phyloP scores from a whole-genome alignment of 2,888 invertebrate species.

The Apeira syringaria region DNA sequence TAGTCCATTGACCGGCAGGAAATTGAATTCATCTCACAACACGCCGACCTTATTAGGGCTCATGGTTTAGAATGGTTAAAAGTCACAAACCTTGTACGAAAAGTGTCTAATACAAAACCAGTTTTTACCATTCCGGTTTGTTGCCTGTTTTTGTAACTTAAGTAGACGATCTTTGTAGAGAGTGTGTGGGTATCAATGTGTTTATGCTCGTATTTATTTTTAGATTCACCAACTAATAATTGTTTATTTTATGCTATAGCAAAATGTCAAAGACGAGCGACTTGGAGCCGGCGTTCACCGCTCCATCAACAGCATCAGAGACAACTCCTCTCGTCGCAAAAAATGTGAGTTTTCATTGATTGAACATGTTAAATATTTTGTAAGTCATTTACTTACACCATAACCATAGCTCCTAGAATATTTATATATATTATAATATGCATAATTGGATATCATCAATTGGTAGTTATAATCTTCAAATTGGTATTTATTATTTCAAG shows the following conservation, averaged over 20 bases:
- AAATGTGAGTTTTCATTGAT: slow-evolving; percentile 54
- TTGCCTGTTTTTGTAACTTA: slow-evolving; percentile 12
- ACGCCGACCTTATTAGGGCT: slow-evolving; percentile 27
- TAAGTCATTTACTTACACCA: too few species aligned
- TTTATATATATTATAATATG: too few species aligned
- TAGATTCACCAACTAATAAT: too few species aligned
- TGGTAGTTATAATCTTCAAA: too few species aligned
- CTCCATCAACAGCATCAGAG: slow-evolving; percentile 45
- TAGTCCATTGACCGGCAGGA: slow-evolving; percentile 45
- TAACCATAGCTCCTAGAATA: too few species aligned
- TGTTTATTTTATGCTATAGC: slow-evolving; percentile 32
- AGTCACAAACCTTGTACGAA: slow-evolving; percentile 17
- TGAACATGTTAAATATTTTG: too few species aligned
- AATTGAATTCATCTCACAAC: slow-evolving; percentile 35
- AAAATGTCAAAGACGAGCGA: slow-evolving; percentile 54
- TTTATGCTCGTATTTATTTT: not conserved
- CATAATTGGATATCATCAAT: too few species aligned
- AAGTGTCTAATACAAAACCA: slow-evolving; percentile 15
- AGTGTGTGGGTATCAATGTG: not conserved
- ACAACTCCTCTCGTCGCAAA: slow-evolving; percentile 61
- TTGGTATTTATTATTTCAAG: too few species aligned
- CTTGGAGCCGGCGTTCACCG: slow-evolving; percentile 34
- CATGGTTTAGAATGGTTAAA: slow-evolving; percentile 5
- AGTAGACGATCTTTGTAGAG: slow-evolving; percentile 4
- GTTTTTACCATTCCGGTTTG: slow-evolving; percentile 15